phyloP scores from a whole-genome alignment of 1,140 invertebrate species.

The Daktulosphaira vitifoliae region DNA sequence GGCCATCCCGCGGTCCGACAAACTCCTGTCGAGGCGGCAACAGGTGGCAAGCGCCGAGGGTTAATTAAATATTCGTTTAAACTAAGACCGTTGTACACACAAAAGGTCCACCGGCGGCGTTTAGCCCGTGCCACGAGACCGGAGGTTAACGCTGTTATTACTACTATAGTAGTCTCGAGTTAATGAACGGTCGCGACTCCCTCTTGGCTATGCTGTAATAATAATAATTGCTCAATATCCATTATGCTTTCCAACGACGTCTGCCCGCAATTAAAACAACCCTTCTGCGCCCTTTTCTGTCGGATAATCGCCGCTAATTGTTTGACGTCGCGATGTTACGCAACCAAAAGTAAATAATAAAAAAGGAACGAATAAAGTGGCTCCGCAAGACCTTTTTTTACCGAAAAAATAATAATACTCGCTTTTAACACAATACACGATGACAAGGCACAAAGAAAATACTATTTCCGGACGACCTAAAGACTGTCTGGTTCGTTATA shows the following conservation, averaged over 20 bases:
- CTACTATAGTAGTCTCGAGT: no score
- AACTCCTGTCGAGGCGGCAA: not conserved
- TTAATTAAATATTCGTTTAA: conserved; percentile 29
- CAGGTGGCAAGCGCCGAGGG: conserved; percentile 7
- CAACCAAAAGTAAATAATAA: not conserved
- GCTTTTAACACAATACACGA: not conserved
- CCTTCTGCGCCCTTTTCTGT: not conserved
- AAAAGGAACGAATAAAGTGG: no score
- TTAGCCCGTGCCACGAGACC: conserved; percentile 24
- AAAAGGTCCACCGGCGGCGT: conserved; percentile 17
- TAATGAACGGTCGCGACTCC: conserved; percentile 1
- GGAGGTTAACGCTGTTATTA: no score
- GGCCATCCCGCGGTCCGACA: no score
- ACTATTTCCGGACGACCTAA: conserved; percentile 18
- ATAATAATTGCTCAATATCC: conserved; percentile 29
- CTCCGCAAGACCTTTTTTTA: no score
- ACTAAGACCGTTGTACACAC: not conserved
- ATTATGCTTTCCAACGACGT: not conserved
- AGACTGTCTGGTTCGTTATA: no score
- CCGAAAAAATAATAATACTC: no score
- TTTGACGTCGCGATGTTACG: conserved; percentile 6
- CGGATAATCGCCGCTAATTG: conserved; percentile 31
- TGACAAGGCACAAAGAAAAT: not conserved
- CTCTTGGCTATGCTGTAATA: not conserved
- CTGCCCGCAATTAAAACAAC: conserved; percentile 14